A percentile compares a stretch with the other conserved stretches of the same genome.
These are phyloP conservation scores for Chelmon rostratus DNA, from an alignment of 2,797 vertebrate genomes.

Conservation along the genomic window DNA sequence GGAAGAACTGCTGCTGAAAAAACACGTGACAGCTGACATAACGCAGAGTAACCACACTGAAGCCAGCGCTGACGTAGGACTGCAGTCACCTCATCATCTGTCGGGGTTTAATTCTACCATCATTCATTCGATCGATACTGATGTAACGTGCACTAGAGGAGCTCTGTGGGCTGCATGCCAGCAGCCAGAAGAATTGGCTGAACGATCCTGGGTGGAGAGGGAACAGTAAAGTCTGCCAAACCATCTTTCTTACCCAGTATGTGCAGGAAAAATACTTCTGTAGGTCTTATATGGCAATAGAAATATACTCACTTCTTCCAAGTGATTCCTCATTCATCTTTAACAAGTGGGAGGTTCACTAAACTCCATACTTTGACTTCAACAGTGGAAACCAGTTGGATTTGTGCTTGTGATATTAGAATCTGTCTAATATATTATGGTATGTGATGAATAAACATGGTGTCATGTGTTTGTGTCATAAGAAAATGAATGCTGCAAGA, in stretches of 20 bases:
- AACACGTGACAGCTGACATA: slow-evolving; percentile 46
- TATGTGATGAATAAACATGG: background rate
- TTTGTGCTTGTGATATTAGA: background rate
- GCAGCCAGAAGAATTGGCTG: slow-evolving; percentile 20
- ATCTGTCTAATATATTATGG: background rate
- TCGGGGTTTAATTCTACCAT: slow-evolving; percentile 31
- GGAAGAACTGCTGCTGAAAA: slow-evolving; percentile 10
- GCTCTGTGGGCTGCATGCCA: slow-evolving; percentile 22
- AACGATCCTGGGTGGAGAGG: slow-evolving; percentile 4
- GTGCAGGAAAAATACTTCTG: background rate
- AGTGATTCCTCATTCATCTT: background rate
- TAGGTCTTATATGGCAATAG: slow-evolving; percentile 12
- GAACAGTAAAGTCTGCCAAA: slow-evolving; percentile 25
- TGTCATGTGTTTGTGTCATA: background rate
- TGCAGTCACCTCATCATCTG: slow-evolving; percentile 36
- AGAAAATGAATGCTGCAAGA: background rate
- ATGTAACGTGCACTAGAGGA: slow-evolving; percentile 16
- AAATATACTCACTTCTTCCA: slow-evolving; percentile 7
- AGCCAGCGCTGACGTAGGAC: slow-evolving; percentile 43
- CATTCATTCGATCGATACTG: slow-evolving; percentile 43
- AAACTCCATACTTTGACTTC: background rate
- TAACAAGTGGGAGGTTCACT: background rate
- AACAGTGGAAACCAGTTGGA: background rate
- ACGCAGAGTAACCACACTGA: slow-evolving; percentile 30
- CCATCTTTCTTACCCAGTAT: slow-evolving; percentile 2